Conservation (phyloP, 2,888 invertebrate genomes). For the Eupithecia insigniata region DNA sequence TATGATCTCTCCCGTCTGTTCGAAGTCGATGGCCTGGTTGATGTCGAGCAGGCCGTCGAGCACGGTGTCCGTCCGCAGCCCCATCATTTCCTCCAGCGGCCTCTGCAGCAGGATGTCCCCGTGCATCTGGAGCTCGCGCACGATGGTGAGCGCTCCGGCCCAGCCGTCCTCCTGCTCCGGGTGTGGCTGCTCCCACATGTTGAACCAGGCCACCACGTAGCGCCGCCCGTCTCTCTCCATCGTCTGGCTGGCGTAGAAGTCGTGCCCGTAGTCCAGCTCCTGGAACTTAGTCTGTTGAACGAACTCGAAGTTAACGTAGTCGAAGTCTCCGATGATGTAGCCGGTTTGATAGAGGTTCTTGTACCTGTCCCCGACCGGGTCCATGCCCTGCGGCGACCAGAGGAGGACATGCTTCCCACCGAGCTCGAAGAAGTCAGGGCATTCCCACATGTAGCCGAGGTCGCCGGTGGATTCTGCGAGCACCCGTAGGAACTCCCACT, state of each 20-base stretch:
- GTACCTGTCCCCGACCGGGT: conserved; percentile 70
- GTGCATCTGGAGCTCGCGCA: conserved; percentile 65
- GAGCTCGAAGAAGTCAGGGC: conserved; percentile 80
- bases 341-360: conserved; percentile 73
- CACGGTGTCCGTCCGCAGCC: conserved; percentile 56
- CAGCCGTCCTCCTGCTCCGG: conserved; percentile 75
- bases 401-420: conserved; percentile 72
- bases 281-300: conserved; percentile 67
- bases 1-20: conserved; percentile 67
- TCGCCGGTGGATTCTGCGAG: conserved; percentile 69
- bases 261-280: conserved; percentile 77
- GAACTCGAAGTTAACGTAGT: conserved; percentile 72
- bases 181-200: conserved; percentile 72
- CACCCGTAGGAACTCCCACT: conserved; percentile 71
- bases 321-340: conserved; percentile 75
- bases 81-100: conserved; percentile 63
- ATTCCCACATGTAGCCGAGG: conserved; percentile 81
- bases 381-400: conserved; percentile 76
- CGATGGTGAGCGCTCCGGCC: conserved; percentile 74
- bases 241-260: conserved; percentile 79
- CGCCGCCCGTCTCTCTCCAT: conserved; percentile 67
- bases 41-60: conserved; percentile 52
- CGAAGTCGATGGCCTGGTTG: conserved; percentile 53
- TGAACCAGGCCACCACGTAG: conserved; percentile 73
- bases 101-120: conserved; percentile 66